Conservation (phyloP, 37 sponge, comb jelly and placozoan species). For the Tethya wilhelma region DNA sequence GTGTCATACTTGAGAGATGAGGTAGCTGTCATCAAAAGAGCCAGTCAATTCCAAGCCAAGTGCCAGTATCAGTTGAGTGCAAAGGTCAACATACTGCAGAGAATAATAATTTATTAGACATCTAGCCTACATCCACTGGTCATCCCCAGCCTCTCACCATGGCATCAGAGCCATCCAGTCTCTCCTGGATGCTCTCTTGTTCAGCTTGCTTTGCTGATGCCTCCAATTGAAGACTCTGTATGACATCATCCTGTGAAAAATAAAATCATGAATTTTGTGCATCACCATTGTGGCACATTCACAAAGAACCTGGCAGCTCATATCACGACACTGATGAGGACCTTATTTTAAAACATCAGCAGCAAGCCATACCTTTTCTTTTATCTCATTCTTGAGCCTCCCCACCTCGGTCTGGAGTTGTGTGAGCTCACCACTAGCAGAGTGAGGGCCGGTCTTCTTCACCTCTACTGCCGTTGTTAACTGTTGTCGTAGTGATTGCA, state of each 20-base stretch:
- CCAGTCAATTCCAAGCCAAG: conserved; percentile 24
- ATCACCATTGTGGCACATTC: not conserved
- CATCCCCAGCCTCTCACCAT: conserved; percentile 23
- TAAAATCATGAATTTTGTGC: not conserved
- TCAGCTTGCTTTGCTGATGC: conserved; percentile 22
- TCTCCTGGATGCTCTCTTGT: conserved; percentile 13
- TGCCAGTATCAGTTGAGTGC: conserved; percentile 27
- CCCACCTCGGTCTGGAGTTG: conserved; percentile 50
- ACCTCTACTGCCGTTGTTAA: conserved; percentile 18
- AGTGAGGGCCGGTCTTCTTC: not conserved
- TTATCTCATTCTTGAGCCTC: conserved; percentile 35
- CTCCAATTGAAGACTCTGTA: conserved; percentile 12
- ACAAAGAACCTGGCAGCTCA: too few species aligned
- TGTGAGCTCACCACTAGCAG: not conserved
- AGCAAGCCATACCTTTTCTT: conserved; percentile 27
- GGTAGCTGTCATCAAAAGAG: conserved; percentile 41
- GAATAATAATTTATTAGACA: not conserved
- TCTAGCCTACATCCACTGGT: not conserved
- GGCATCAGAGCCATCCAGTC: conserved; percentile 12
- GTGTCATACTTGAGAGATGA: conserved; percentile 33
- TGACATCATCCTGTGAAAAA: not conserved
- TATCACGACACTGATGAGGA: too few species aligned
- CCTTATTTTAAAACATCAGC: not conserved
- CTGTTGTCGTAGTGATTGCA: conserved; percentile 55
- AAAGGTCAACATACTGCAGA: conserved; percentile 56